Base-by-base conservation (phyloP, 2,888 invertebrate genomes). In the Drosophila picticornis region DNA sequence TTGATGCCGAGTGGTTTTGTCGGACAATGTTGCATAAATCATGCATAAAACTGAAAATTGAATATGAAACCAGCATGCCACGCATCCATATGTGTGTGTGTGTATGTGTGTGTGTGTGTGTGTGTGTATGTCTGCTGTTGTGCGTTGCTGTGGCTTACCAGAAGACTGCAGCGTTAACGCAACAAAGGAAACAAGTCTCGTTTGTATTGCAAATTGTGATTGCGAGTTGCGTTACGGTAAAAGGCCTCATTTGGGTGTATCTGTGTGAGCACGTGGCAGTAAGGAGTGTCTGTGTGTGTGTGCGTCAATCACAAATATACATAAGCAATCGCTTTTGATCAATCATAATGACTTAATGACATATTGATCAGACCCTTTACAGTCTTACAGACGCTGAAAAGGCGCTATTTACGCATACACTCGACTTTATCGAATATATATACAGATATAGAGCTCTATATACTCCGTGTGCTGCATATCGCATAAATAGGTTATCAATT, bases 121-220 rank as follows among this genome's bases (percentile, higher is more conserved):
- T 52, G 32, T 16, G 55, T 32, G 52, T 97, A 0, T 96, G 97
- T 0, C 96, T 50, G 25, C 9, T 31, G 48, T 43, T 56, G 46
- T 27, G 38, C 4, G 38, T 57, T 29, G 59, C 51, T 34, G 40
- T 32, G 61, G 52, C 36, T n/a, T 59, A 56, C 34, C 51, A 60
- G 59, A 51, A 57, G 48, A 78, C 55, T 59, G 76, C 57, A 72
- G 76, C 64, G 53, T 57, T 55, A 57, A 75, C 72, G 72, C 80
- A 76, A 78, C 78, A 80, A 78, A 81, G 74, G 80, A 81, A 81
- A 63, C 82, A 78, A 71, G 75, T 66, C 69, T 78, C 72, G 75
- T 79, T 75, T 75, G 79, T 79, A 82, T 72, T 80, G 82, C 78
- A 80, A 82, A 82, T 82, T 75, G 71, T 79, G 80, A 79, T 79